A percentile compares a stretch with the other conserved stretches of the same genome.
Evolutionary conservation across 1,140 invertebrate genomes (phyloP).

Genomic region (Drosophila kanapiae): DNA sequence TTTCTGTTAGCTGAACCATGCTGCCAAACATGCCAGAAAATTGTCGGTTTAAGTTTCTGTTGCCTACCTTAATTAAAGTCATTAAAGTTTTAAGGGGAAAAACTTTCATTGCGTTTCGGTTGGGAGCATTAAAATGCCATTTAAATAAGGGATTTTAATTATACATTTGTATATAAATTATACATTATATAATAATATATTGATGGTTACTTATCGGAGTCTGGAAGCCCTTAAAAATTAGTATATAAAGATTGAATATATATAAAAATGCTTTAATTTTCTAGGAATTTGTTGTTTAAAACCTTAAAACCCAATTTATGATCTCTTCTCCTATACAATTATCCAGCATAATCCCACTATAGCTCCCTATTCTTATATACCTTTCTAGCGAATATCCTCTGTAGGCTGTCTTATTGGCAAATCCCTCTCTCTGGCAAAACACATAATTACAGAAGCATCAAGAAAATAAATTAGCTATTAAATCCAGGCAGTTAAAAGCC

Average conservation of each 20-base stretch:
- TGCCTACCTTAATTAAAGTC: slow-evolving; percentile 7
- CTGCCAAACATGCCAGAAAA: slow-evolving; percentile 6
- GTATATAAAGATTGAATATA: no score
- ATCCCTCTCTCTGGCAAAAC: slow-evolving; percentile 9
- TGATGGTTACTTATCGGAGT: no score
- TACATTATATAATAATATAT: no score
- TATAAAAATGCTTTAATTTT: no score
- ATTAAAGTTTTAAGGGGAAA: slow-evolving; percentile 9
- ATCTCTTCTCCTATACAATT: no score
- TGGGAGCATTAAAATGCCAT: neutral
- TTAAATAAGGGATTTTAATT: no score
- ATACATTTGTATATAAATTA: neutral
- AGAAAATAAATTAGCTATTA: slow-evolving; percentile 78
- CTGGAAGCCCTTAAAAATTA: no score
- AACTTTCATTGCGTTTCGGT: slow-evolving; percentile 5
- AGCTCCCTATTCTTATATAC: no score
- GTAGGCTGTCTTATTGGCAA: neutral
- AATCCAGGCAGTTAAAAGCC: slow-evolving; percentile 75
- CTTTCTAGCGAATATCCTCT: neutral
- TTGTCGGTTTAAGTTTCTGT: slow-evolving; percentile 6
- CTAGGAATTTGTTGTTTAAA: no score
- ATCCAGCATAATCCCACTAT: no score
- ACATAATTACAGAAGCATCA: slow-evolving; percentile 49
- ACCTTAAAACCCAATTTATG: no score
- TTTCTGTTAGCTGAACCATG: slow-evolving; percentile 2